Base-by-base conservation (phyloP, 2,888 invertebrate species). In the Metalampra italica region DNA sequence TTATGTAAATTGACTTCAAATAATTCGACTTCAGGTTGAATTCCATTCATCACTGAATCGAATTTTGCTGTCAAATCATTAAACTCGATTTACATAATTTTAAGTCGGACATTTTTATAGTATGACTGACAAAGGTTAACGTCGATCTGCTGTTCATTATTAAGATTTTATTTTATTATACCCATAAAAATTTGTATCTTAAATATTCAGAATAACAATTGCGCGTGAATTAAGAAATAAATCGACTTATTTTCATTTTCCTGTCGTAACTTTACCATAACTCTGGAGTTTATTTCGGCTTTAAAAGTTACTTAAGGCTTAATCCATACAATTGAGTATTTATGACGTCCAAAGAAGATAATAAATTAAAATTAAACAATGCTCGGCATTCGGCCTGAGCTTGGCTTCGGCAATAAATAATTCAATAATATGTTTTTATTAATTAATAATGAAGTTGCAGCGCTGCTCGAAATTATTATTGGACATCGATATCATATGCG, bases 391-490 rank as follows among this genome's bases (percentile, higher is more conserved):
- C 66, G 55, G 51, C 60, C 57, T 52, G 57, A 64, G 64, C 55
- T 64, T 62, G 60, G 54, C 49, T 55, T 55, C 48, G 51, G 54
- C 56, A 64, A 82, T 84, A 75, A 82, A 85, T 85, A 74, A 84
- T 86, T 80, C 69, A 85, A 81, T 72, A 75, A 62, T 66, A 74
- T 69, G 69, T 80, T 79, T 81, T 83, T 81, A 79, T 79, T 83
- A 81, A 83, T 82, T 80, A 81, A 76, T 78, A 80, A 79, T 75
- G 69, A 77, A 71, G 68, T 75, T 62, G 54, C 62, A 63, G 53
- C n/a, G 59, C 55, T 42, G 57, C 49, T 58, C 62, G 59, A 68
- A 71, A 70, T 66, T 65, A 22, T 22, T 67, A 60, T 58, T 51
- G 34, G 50, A 65, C 66, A 71, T 60, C 54, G 55, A 66, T 62